Evolutionary conservation across 2,888 invertebrate genomes (phyloP).

Genomic region (Capitulum mitella): DNA sequence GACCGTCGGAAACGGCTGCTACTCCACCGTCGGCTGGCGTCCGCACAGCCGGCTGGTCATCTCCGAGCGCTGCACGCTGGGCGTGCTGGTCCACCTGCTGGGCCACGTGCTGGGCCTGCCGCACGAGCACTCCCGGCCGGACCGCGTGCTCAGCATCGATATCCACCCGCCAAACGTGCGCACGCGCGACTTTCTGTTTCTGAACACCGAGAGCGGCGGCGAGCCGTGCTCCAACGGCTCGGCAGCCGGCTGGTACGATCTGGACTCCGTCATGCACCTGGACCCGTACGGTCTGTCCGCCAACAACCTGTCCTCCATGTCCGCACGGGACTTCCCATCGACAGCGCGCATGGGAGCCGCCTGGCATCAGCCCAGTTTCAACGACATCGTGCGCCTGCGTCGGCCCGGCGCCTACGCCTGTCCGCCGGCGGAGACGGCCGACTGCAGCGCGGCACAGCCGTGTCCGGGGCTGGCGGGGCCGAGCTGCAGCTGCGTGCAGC

Average conservation of each 20-base stretch:
- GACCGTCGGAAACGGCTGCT: not conserved
- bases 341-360: not conserved
- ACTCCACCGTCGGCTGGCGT: not conserved
- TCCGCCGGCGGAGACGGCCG: too few relatives aligned
- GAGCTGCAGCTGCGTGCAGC: not conserved
- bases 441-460: not conserved
- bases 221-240: not conserved
- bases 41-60: not conserved
- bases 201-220: not conserved
- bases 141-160: not conserved
- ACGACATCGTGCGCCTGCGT: not conserved
- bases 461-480: not conserved
- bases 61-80: not conserved
- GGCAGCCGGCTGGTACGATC: not conserved
- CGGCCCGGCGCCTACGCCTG: not conserved
- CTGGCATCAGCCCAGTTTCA: not conserved
- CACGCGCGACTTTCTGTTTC: not conserved
- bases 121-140: not conserved
- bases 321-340: not conserved
- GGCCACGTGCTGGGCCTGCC: constrained; percentile 18
- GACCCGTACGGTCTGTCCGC: not conserved
- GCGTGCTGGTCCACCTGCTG: constrained; percentile 8
- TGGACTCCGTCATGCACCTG: not conserved
- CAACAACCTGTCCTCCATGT: not conserved
- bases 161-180: not conserved